phyloP scores from a whole-genome alignment of 2,797 vertebrate genomes.

The Kryptopterus vitreolus region DNA sequence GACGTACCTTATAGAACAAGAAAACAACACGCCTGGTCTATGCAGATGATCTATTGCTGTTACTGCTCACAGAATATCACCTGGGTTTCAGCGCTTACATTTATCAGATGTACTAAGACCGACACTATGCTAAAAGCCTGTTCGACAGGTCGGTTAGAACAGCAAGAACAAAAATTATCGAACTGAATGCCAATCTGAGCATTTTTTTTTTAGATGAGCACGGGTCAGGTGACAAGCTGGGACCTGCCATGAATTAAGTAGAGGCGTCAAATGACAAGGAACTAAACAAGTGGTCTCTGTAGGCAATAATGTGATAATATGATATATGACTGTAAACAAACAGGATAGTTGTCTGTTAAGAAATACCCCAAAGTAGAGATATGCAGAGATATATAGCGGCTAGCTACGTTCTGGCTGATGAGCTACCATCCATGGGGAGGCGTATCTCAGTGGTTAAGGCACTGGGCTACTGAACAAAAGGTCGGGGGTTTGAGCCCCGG shows the following conservation, averaged over 20 bases:
- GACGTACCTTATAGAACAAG: not conserved
- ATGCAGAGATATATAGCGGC: not conserved
- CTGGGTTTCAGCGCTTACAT: not conserved
- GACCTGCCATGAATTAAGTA: not conserved
- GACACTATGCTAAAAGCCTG: not conserved
- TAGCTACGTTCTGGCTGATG: not conserved
- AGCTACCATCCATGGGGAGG: not conserved
- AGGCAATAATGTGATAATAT: not conserved
- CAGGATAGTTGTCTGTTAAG: not conserved
- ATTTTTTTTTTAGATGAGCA: not conserved
- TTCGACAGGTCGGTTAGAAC: not conserved
- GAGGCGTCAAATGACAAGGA: not conserved
- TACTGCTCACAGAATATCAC: not conserved
- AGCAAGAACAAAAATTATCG: not conserved
- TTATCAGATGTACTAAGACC: not conserved
- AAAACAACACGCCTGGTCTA: not conserved
- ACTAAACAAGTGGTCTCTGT: not conserved
- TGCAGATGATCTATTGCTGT: not conserved
- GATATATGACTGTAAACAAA: too few relatives aligned
- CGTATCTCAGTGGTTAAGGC: too few relatives aligned
- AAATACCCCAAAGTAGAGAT: not conserved
- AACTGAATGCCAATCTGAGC: not conserved
- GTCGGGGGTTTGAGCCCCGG: too few relatives aligned
- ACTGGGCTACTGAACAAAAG: too few relatives aligned
- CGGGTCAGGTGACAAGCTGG: not conserved